phyloP scores from a whole-genome alignment of 2,888 invertebrate species.

The Caenorhabditis sp. region DNA sequence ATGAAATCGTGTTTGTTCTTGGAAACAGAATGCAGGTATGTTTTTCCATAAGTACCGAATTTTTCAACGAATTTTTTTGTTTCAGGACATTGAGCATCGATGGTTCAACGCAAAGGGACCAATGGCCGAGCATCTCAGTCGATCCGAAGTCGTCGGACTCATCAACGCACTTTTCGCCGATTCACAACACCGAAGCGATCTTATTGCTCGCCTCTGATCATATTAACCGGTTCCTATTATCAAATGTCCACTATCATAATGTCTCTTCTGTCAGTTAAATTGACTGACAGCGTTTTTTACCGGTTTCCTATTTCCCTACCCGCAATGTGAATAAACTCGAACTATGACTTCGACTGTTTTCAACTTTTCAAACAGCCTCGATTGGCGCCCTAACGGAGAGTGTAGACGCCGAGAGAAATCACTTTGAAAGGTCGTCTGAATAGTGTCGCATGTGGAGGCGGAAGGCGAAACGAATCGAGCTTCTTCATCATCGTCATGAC shows the following conservation, averaged over 20 bases:
- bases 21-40: conserved; percentile 75
- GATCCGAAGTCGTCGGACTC: conserved; percentile 74
- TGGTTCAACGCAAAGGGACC: conserved; percentile 82
- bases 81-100: conserved; percentile 77
- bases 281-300: conserved; percentile 33
- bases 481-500: conserved; percentile 43
- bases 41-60: too few species aligned
- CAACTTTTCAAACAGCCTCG: conserved; percentile 44
- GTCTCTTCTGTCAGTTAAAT: conserved; percentile 22
- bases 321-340: conserved; percentile 40
- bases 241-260: conserved; percentile 19
- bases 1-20: conserved; percentile 80
- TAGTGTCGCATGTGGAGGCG: conserved; percentile 23
- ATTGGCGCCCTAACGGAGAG: conserved; percentile 44
- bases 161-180: conserved; percentile 75
- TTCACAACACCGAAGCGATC: conserved; percentile 67
- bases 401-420: conserved; percentile 39
- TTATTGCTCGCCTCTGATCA: conserved; percentile 35
- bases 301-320: conserved; percentile 22
- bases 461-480: conserved; percentile 34
- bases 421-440: conserved; percentile 52
- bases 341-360: conserved; percentile 46
- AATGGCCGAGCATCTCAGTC: conserved; percentile 77
- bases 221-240: conserved; percentile 6
- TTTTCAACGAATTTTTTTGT: neutral